These are phyloP conservation scores for Theonella swinhoei DNA, from an alignment of 37 sponge, comb jelly and placozoan species.

Conservation along the genomic window DNA sequence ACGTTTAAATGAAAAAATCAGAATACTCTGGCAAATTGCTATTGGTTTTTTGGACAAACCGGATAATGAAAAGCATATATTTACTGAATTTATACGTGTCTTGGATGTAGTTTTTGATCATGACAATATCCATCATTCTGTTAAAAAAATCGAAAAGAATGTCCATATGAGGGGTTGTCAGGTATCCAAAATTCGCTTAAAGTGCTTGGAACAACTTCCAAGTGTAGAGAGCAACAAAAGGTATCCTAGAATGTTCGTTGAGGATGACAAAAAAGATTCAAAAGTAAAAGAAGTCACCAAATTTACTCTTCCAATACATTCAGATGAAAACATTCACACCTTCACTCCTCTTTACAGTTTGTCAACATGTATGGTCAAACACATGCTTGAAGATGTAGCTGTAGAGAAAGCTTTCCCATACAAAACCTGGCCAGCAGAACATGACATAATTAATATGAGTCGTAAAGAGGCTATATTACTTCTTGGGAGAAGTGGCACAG, in stretches of 20 bases:
- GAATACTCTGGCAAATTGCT: slow-evolving; percentile 68
- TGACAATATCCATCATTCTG: slow-evolving; percentile 46
- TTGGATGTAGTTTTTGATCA: slow-evolving; percentile 66
- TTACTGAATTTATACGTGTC: slow-evolving; percentile 68
- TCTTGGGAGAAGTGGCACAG: slow-evolving; percentile 87
- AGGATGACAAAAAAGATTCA: neutral
- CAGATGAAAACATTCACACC: slow-evolving; percentile 54
- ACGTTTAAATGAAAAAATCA: slow-evolving; percentile 39
- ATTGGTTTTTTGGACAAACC: slow-evolving; percentile 55
- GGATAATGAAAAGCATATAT: slow-evolving; percentile 27
- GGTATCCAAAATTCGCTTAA: neutral
- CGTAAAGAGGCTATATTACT: slow-evolving; percentile 46
- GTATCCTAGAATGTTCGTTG: neutral
- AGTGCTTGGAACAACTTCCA: neutral
- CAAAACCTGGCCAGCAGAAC: slow-evolving; percentile 73
- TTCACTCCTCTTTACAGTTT: slow-evolving; percentile 66
- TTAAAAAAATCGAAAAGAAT: slow-evolving; percentile 34
- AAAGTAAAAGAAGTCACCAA: neutral
- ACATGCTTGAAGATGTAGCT: slow-evolving; percentile 32
- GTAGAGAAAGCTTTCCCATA: slow-evolving; percentile 60
- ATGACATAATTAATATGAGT: slow-evolving; percentile 69
- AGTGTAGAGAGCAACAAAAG: neutral
- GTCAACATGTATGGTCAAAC: slow-evolving; percentile 36
- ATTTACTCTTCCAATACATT: slow-evolving; percentile 42
- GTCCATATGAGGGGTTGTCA: slow-evolving; percentile 24